Base-by-base conservation (phyloP, 2,888 invertebrate species). In the Latrodectus elegans region DNA sequence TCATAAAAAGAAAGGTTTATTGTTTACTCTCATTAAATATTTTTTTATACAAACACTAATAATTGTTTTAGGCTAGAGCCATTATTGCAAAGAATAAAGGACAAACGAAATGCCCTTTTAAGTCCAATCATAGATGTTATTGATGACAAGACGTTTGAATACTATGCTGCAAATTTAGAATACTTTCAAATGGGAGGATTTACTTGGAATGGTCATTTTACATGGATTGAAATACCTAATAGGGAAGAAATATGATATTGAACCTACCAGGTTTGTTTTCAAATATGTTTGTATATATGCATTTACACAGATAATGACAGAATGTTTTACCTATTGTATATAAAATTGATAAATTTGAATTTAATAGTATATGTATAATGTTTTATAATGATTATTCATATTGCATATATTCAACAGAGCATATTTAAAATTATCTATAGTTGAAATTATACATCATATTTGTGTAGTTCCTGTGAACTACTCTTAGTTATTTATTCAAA, bases 91-190 rank as follows among this genome's bases (percentile, higher is more conserved):
- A 94, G 98, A 80, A 96, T 99, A 91, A 95, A 96, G 92, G 95
- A 96, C 90, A 94, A 96, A 55, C 93, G 95, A 0, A 95, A 94
- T 52, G 95, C 96, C 12, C 96, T 98, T 10, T 93, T 97, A 80
- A 96, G 97, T 91, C 99, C 99, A 72, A 96, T 98, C 90, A 99
- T 99, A 90, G 99, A 99, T 93, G 96, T 96, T 83, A 97, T 99
- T 90, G 96, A 96, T 92, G 95, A 96, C 89, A 94, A 94, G 90
- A 95, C 94, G 74, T 94, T 97, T 92, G 95, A 94, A 91, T 97
- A 96, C 92, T 94, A 94, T 92, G 94, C 93, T 90, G 92, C 93
- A 52, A 92, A 92, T 89, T 92, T 92, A 15, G 91, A 91, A 73
- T 90, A 89, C 53, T 91, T 91, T 77, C 94, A 96, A 94, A 94